Evolutionary conservation across 2,888 invertebrate genomes (phyloP), one percentile per base, ranked within the genome.

Genomic region (Drymonia ruficornis): DNA sequence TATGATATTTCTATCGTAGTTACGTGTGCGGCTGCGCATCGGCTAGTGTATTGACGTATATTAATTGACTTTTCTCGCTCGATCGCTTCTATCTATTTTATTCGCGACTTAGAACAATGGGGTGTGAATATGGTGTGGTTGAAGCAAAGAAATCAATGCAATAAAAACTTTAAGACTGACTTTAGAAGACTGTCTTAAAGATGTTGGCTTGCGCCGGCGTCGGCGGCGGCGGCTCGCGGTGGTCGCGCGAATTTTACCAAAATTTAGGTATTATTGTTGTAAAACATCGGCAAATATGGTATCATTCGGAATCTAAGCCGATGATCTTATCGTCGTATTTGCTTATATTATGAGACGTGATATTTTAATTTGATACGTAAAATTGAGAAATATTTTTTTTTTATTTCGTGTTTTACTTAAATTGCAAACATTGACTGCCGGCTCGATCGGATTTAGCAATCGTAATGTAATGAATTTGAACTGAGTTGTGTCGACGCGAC

Each of bases 161-260:
- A 91, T 90, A 91, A 83, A 28, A 87, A 86, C 83, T 91, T 90
- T 89, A 81, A 91, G 91, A 90, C 91, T 91, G 91, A 91, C 90
- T 90, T 90, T 74, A 89, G 87, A 91, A 91, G 91, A 91, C 91
- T 91, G 91, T 91, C 91, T 90, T 86, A 83, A 88, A 87, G 86
- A 84, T 70, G 81, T 75, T 76, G 80, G 73, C 68, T 73, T 57
- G 63, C 61, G 64, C 64, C 61, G 56, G 56, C 55, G 59, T 53
- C 46, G 51, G 49, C 52, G 55, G 65, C 50, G 59, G 51, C 65
- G 51, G 49, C 48, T 44, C 48, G 58, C 68, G 52, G 58, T 55
- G 61, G 65, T 72, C 73, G 67, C 70, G 61, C 67, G 73, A 68
- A 74, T 69, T 67, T 74, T 75, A 78, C 78, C 79, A 80, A 81